Evolutionary conservation across 2,113 vertebrate species (phyloP).

Genomic region (Calidris pygmaea): DNA sequence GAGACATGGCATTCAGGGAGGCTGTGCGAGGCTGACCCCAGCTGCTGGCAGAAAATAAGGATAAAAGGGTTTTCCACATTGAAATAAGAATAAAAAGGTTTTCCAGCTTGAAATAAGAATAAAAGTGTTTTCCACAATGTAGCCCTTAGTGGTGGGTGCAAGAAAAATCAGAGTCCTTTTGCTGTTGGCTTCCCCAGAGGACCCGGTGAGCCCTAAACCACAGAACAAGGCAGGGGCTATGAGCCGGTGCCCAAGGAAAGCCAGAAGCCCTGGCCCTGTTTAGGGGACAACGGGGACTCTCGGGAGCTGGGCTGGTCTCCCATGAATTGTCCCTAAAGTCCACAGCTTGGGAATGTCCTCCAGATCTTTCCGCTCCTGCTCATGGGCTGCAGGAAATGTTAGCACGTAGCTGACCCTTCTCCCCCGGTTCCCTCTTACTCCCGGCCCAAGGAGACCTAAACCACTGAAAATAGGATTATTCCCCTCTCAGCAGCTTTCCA

Average conservation of each 20-base stretch:
- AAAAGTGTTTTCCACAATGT: neutral
- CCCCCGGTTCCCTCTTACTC: fast-evolving
- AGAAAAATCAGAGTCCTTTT: neutral
- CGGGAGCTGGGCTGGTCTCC: fast-evolving
- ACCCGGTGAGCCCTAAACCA: fast-evolving
- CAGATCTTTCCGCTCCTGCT: neutral
- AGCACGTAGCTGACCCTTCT: fast-evolving
- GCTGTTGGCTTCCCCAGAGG: neutral
- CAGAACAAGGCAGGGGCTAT: neutral
- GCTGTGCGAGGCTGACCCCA: neutral
- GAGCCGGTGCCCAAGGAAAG: fast-evolving
- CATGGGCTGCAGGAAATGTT: fast-evolving
- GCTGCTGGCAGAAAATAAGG: neutral
- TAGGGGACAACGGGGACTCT: fast-evolving
- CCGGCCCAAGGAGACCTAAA: neutral
- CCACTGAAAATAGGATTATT: fast-evolving
- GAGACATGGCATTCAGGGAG: neutral
- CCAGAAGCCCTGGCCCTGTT: neutral
- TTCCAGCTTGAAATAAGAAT: neutral
- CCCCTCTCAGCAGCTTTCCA: neutral
- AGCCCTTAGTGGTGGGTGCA: neutral
- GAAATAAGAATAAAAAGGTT: neutral
- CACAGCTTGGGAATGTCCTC: neutral
- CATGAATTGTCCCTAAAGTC: fast-evolving
- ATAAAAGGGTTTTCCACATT: neutral